These are phyloP conservation scores for Scomber scombrus DNA, from an alignment of 2,113 vertebrate species.

Conservation along the genomic window DNA sequence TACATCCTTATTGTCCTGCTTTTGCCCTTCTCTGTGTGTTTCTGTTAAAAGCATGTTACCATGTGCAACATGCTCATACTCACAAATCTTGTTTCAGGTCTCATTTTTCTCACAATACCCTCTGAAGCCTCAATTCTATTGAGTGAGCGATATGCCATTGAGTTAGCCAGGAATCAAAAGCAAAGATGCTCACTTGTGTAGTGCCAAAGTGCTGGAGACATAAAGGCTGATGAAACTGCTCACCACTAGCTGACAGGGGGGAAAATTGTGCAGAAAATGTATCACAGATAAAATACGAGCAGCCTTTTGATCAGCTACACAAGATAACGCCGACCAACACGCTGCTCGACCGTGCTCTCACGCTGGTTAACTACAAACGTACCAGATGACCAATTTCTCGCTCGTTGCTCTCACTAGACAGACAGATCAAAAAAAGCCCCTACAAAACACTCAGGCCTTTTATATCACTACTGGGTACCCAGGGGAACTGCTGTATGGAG, in stretches of 20 bases:
- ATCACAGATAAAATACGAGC: slow-evolving; percentile 55
- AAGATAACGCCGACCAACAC: slow-evolving; percentile 38
- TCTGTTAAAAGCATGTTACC: slow-evolving; percentile 15
- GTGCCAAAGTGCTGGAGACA: slow-evolving; percentile 45
- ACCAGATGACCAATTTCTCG: slow-evolving; percentile 73
- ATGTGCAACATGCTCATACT: slow-evolving; percentile 45
- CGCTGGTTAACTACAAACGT: slow-evolving; percentile 63
- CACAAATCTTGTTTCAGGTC: slow-evolving; percentile 25
- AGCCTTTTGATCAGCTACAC: slow-evolving; percentile 69
- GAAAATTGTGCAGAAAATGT: slow-evolving; percentile 52
- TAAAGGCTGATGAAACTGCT: slow-evolving; percentile 64
- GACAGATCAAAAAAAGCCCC: slow-evolving; percentile 45
- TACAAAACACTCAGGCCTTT: slow-evolving; percentile 46
- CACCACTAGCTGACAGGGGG: slow-evolving; percentile 48
- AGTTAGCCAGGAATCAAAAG: slow-evolving; percentile 58
- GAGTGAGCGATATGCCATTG: slow-evolving; percentile 48
- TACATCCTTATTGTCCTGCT: slow-evolving; percentile 25
- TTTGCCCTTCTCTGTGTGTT: slow-evolving; percentile 8
- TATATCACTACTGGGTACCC: background rate
- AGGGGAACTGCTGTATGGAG: slow-evolving; percentile 15
- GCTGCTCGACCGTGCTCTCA: slow-evolving; percentile 36
- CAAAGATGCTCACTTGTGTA: slow-evolving; percentile 45
- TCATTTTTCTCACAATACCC: slow-evolving; percentile 26
- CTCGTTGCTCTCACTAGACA: slow-evolving; percentile 46
- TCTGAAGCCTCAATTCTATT: slow-evolving; percentile 5